Evolutionary conservation across 2,797 vertebrate genomes (phyloP).

Genomic region (Morelia viridis): DNA sequence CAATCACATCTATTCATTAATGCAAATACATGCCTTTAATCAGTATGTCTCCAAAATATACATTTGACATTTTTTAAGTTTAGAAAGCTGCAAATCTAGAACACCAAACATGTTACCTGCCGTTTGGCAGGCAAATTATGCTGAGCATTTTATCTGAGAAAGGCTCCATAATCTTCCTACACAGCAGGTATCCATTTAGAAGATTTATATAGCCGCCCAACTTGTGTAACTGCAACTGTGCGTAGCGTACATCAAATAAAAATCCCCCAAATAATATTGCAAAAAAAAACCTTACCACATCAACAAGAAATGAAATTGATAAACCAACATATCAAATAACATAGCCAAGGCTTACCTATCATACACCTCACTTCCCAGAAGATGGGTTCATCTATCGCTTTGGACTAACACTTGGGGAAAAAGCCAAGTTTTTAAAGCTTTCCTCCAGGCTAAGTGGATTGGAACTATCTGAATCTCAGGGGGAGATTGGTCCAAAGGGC

Average conservation of each 20-base stretch:
- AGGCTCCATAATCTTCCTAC: not conserved
- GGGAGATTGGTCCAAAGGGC: not conserved
- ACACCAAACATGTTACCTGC: not conserved
- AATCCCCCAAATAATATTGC: not conserved
- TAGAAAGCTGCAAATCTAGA: not conserved
- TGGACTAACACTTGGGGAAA: not conserved
- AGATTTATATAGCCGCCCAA: not conserved
- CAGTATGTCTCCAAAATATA: not conserved
- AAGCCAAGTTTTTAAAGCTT: not conserved
- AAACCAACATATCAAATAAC: not conserved
- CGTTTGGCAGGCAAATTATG: not conserved
- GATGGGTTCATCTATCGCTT: not conserved
- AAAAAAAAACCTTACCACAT: not conserved
- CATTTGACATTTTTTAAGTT: not conserved
- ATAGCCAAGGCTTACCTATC: not conserved
- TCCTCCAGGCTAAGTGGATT: not conserved
- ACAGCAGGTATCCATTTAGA: not conserved
- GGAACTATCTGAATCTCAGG: not conserved
- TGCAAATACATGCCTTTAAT: not conserved
- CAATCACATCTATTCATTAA: not conserved
- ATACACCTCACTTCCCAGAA: not conserved
- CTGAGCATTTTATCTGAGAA: not conserved
- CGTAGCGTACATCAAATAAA: not conserved
- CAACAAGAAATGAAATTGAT: not conserved
- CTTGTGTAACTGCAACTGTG: not conserved